Evolutionary conservation across 2,888 invertebrate genomes (phyloP).

Genomic region (Choreutis nemorana): DNA sequence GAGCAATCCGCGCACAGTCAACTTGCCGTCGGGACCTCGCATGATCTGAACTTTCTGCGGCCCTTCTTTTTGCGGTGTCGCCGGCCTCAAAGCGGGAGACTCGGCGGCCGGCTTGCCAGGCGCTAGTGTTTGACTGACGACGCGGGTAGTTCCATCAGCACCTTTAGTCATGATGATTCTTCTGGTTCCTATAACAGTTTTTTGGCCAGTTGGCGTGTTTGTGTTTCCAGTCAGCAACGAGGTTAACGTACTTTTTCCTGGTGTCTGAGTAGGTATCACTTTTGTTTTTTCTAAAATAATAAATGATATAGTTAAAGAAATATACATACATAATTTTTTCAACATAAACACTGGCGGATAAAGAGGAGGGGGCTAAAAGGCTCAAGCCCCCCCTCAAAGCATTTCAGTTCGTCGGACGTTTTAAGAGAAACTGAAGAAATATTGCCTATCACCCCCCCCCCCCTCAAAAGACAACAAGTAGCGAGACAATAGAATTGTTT

Average conservation of each 20-base stretch:
- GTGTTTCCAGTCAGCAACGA: slow-evolving; percentile 67
- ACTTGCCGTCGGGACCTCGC: slow-evolving; percentile 88
- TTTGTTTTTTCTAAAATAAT: slow-evolving; percentile 47
- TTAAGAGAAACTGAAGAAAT: too few relatives aligned
- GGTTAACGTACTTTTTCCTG: slow-evolving; percentile 71
- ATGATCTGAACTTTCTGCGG: slow-evolving; percentile 89
- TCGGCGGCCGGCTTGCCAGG: slow-evolving; percentile 52
- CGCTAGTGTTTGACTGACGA: slow-evolving; percentile 68
- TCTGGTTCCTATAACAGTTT: slow-evolving; percentile 70
- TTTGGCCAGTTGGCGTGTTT: slow-evolving; percentile 65
- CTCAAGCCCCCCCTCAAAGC: too few relatives aligned
- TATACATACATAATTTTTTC: too few relatives aligned
- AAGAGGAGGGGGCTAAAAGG: too few relatives aligned
- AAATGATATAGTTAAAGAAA: too few relatives aligned
- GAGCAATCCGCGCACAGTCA: slow-evolving; percentile 89
- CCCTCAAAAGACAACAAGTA: too few relatives aligned
- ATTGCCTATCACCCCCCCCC: too few relatives aligned
- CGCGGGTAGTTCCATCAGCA: slow-evolving; percentile 71
- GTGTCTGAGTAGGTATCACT: slow-evolving; percentile 38
- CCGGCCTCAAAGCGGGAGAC: slow-evolving; percentile 27
- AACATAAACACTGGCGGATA: too few relatives aligned
- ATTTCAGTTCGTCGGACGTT: too few relatives aligned
- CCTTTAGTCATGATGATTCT: slow-evolving; percentile 81
- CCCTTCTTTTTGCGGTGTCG: slow-evolving; percentile 48
- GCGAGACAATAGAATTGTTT: too few relatives aligned